Evolutionary conservation across 2,113 vertebrate species (phyloP).

Genomic region (Nymphicus hollandicus): DNA sequence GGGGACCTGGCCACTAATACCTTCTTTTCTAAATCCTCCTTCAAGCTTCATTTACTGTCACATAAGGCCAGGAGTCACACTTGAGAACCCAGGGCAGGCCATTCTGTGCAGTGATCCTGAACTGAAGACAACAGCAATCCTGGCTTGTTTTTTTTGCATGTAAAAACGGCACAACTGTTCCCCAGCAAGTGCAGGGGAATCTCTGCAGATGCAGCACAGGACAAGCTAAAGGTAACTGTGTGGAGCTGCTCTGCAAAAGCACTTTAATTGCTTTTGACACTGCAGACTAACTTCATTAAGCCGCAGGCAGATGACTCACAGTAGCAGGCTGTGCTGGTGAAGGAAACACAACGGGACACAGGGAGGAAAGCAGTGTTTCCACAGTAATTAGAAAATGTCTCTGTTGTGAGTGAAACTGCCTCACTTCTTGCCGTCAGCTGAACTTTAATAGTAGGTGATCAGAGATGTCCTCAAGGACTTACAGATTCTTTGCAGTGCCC

Average conservation of each 20-base stretch:
- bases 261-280: conserved; percentile 3
- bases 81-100: neutral
- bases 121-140: neutral
- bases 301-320: conserved; percentile 13
- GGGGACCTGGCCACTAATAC: neutral
- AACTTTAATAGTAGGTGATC: neutral
- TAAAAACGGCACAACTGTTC: neutral
- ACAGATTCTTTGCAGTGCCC: neutral
- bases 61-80: neutral
- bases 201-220: neutral
- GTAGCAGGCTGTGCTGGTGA: neutral
- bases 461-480: neutral
- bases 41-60: neutral
- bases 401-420: neutral
- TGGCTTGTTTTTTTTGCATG: neutral
- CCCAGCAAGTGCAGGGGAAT: neutral
- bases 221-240: neutral
- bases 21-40: neutral
- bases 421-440: neutral
- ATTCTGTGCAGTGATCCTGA: neutral
- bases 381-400: neutral
- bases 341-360: neutral
- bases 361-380: neutral
- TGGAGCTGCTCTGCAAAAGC: neutral
- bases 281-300: conserved; percentile 20